These are phyloP conservation scores for Barnardius zonarius DNA, from an alignment of 2,113 vertebrate genomes.

Conservation along the genomic window DNA sequence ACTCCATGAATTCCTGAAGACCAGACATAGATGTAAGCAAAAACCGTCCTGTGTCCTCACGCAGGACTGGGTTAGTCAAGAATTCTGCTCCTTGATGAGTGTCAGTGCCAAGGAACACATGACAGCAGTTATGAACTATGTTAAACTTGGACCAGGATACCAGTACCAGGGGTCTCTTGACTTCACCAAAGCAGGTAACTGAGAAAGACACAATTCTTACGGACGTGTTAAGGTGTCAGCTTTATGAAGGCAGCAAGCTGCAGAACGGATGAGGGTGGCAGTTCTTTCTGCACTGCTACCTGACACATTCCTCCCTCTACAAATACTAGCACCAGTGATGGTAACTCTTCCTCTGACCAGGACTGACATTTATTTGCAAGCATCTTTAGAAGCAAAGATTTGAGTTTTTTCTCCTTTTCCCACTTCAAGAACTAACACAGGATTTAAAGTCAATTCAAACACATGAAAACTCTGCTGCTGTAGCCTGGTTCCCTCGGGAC, in stretches of 20 bases:
- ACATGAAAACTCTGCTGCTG: neutral
- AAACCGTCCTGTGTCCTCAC: neutral
- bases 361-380: neutral
- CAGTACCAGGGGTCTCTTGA: neutral
- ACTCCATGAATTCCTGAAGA: neutral
- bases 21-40: neutral
- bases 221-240: neutral
- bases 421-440: neutral
- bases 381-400: neutral
- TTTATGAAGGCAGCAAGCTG: neutral
- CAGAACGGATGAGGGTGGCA: neutral
- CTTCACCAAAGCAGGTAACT: neutral
- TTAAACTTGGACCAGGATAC: neutral
- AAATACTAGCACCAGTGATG: neutral
- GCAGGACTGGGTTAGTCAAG: neutral
- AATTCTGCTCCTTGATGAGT: neutral
- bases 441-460: neutral
- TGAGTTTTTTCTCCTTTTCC: neutral
- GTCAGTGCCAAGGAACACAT: neutral
- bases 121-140: neutral
- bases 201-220: neutral
- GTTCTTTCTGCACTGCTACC: neutral
- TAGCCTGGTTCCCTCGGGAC: neutral
- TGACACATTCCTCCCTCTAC: neutral
- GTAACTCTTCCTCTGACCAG: neutral